These are phyloP conservation scores for Micromys minutus DNA, from an alignment of 2,113 vertebrate genomes.

Conservation along the genomic window DNA sequence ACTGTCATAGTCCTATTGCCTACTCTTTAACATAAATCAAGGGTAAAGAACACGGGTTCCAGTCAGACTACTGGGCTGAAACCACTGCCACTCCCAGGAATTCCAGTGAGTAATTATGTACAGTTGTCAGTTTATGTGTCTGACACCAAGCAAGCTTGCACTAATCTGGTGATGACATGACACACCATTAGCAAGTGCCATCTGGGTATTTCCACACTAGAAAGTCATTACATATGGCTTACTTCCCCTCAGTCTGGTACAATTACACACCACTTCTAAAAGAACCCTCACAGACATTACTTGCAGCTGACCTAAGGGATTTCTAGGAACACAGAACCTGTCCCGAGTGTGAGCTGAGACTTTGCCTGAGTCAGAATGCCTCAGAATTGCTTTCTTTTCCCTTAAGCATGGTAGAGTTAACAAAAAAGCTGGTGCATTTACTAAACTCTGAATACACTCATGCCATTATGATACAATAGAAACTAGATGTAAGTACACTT, in stretches of 20 bases:
- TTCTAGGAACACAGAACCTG: not conserved
- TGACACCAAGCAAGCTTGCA: not conserved
- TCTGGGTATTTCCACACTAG: not conserved
- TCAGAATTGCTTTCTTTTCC: not conserved
- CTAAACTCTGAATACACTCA: accelerated
- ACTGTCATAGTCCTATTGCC: not conserved
- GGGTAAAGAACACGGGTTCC: not conserved
- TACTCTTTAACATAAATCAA: too few species aligned
- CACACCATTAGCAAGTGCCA: accelerated
- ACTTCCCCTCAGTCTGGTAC: not conserved
- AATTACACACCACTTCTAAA: not conserved
- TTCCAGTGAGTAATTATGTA: not conserved
- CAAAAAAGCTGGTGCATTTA: accelerated
- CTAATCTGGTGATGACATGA: accelerated
- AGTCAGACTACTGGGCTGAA: not conserved
- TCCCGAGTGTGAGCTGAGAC: too few species aligned
- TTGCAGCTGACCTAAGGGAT: not conserved
- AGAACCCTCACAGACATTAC: not conserved
- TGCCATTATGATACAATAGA: not conserved
- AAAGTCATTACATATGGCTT: not conserved
- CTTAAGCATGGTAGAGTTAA: not conserved
- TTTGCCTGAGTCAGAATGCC: too few species aligned
- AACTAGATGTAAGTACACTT: not conserved
- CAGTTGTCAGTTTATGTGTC: not conserved
- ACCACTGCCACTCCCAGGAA: not conserved